Base-by-base conservation (phyloP, 2,888 invertebrate species). In the Trachelus stipa region DNA sequence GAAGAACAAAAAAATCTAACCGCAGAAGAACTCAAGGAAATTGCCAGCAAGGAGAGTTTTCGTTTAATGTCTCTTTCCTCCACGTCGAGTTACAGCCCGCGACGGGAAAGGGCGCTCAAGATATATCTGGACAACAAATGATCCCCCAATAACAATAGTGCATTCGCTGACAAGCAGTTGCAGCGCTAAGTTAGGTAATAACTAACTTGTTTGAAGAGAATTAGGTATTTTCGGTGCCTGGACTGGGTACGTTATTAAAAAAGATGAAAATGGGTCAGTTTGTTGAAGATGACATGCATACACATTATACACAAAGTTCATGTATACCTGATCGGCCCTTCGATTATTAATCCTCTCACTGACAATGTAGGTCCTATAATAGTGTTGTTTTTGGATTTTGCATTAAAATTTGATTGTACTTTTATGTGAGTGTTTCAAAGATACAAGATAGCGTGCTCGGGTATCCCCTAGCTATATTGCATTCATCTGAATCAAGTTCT, bases 61-160 rank as follows among this genome's bases (percentile, higher is more conserved):
- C 78, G 75, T 31, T 34, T 78, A 68, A 75, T 73, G 78, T 75
- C 78, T 15, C 56, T 73, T 34, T 75, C 78, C 74, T 88, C 92
- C 77, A 91, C 92, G 79, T 89, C 90, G 34, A 88, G 91, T 73
- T 93, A 93, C 86, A 94, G 94, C 79, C 94, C 94, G 69, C 93
- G 95, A 74, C 94, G 94, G 86, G 96, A 96, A 90, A 93, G 93
- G 85, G 95, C 95, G 40, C 92, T 96, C 76, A 96, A 95, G 92
- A 96, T 96, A 85, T 95, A 95, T 90, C 91, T 95, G 84, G 95
- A 95, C 86, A 91, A 92, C 74, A 87, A 88, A 89, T 89, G 89
- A 90, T 89, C 83, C 79, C 79, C 75, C 56, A 79, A 79, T 75
- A 77, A 79, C 76, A 77, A 81, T 68, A 40, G 71, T 69, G 69